Conservation (phyloP, 2,113 vertebrate species). For the Chitala chitala region DNA sequence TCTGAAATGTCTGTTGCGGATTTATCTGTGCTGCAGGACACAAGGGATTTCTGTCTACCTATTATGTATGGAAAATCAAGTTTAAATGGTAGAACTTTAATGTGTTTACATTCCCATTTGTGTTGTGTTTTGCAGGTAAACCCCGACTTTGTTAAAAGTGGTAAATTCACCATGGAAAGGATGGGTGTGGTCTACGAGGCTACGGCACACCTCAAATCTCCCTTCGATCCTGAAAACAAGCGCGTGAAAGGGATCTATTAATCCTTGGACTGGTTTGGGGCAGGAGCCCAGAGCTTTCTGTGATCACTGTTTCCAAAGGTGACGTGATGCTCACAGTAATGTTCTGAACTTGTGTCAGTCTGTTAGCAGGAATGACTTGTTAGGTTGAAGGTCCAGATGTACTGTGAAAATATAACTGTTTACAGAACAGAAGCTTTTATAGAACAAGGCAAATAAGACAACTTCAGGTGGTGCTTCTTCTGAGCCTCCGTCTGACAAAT, state of each 20-base stretch:
- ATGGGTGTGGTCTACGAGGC: constrained; percentile 82
- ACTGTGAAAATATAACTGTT: too few species aligned
- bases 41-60: neutral
- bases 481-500: too few species aligned
- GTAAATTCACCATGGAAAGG: constrained; percentile 79
- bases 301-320: neutral
- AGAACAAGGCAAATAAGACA: too few species aligned
- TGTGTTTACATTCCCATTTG: neutral
- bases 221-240: constrained; percentile 87
- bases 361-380: too few species aligned
- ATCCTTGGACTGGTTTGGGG: constrained; percentile 26
- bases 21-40: neutral
- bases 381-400: too few species aligned
- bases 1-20: neutral
- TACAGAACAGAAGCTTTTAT: too few species aligned
- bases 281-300: neutral
- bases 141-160: constrained; percentile 75
- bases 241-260: constrained; percentile 82
- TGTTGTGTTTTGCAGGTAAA: constrained; percentile 63
- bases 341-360: too few species aligned
- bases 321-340: too few species aligned
- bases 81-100: neutral
- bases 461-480: too few species aligned
- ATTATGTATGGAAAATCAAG: neutral
- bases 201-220: constrained; percentile 78